A percentile compares a stretch with the other conserved stretches of the same genome.
Conservation (phyloP, 2,888 invertebrate species). For the Trichacis sp. region DNA sequence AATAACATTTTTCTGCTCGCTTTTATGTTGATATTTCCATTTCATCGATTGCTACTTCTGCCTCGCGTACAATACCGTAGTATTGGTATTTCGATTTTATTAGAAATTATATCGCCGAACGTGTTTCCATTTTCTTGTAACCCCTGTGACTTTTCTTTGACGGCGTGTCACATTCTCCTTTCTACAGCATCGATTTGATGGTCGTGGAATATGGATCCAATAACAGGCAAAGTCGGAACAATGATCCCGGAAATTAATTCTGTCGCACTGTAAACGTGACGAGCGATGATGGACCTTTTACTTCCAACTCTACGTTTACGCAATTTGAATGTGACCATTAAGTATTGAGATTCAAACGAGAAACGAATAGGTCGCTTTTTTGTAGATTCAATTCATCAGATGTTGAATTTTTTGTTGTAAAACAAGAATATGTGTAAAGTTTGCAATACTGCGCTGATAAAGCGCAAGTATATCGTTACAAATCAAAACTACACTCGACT, state of each 20-base stretch:
- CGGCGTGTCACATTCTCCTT: neutral
- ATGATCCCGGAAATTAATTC: neutral
- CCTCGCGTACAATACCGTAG: neutral
- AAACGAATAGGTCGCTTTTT: neutral
- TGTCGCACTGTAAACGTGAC: neutral
- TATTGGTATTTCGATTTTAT: neutral
- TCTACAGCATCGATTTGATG: neutral
- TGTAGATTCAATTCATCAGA: no score
- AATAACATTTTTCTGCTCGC: no score
- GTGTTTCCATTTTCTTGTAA: neutral
- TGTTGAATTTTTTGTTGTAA: no score
- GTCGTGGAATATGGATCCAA: neutral
- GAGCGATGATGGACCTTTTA: conserved; percentile 1
- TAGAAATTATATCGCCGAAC: neutral
- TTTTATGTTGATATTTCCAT: no score
- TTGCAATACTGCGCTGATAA: no score
- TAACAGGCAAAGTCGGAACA: neutral
- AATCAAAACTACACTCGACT: no score
- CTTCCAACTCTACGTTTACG: neutral
- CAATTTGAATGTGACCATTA: neutral
- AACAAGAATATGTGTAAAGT: no score
- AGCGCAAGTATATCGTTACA: no score
- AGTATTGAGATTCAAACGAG: neutral
- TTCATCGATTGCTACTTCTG: conserved; percentile 5
- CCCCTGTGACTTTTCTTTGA: neutral